phyloP scores from a whole-genome alignment of 2,797 vertebrate genomes.

The Sorex maritimensis region DNA sequence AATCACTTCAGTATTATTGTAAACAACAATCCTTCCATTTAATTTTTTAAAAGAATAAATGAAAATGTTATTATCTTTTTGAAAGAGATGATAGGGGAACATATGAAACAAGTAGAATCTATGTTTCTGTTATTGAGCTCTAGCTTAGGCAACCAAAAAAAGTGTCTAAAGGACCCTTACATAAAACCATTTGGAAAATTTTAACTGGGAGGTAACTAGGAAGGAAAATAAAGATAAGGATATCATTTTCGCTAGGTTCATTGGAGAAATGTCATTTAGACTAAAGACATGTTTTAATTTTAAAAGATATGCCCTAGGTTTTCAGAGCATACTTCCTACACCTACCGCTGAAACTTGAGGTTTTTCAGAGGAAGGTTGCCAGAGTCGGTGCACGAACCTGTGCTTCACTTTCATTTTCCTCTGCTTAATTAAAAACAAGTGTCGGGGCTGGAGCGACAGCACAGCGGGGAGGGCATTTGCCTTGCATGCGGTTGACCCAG shows the following conservation, averaged over 20 bases:
- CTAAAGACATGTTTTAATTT: too few relatives aligned
- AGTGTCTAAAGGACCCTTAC: not conserved
- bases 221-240: not conserved
- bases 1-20: too few relatives aligned
- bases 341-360: not conserved
- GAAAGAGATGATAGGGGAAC: not conserved
- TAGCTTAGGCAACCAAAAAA: not conserved
- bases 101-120: not conserved
- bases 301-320: too few relatives aligned
- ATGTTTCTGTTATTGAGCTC: not conserved
- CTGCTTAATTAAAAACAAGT: not conserved
- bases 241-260: conserved; percentile 11
- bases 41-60: too few relatives aligned
- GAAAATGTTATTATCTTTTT: too few relatives aligned
- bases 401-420: not conserved
- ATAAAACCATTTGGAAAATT: conserved; percentile 1
- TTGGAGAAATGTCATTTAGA: too few relatives aligned
- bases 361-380: conserved; percentile 20
- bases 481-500: too few relatives aligned
- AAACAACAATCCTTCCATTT: too few relatives aligned
- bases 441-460: not conserved
- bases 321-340: too few relatives aligned
- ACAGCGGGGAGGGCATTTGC: too few relatives aligned
- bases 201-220: conserved; percentile 40
- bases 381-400: not conserved